Evolutionary conservation across 2,888 invertebrate species (phyloP), one percentile per base, ranked within the genome.

Genomic region (Sipha maydis): DNA sequence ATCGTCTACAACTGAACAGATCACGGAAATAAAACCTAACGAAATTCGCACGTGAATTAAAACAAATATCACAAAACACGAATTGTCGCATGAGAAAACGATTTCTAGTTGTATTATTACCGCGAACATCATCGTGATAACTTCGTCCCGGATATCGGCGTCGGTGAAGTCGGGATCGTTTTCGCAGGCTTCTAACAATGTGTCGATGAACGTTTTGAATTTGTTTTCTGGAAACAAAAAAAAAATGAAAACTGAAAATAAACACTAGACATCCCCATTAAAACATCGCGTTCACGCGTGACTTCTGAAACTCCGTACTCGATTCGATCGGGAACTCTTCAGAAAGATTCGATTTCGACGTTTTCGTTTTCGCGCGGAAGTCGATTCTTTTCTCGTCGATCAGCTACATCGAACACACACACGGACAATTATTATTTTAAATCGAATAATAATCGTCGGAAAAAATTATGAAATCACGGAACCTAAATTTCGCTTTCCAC

Each of bases 121-220:
- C 89, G 89, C 90, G n/a, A 90, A 89, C 89, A 90, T 89, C 90
- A 90, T 90, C 0, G 90, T 90, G 34, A 90, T 90, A 11, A 90
- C 89, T 90, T 90, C 90, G 34, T 90, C 90, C 71, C 89, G 80
- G 17, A 90, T 56, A 21, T 90, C 90, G 41, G 61, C 80, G 69
- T 90, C 89, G 8, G 89, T 89, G 71, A 90, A 90, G 28, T 86
- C 88, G 25, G 89, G 88, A 56, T 90, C 90, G 7, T 84, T 83
- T 31, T 90, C 90, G 0, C 83, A 83, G 17, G 90, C 78, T 25
- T 90, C 89, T 25, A 90, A 78, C 82, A 90, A 71, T 19, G 89
- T 90, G 75, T 90, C 90, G 25, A 90, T 67, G 61, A 90, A 90
- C 25, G 90, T 85, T 85, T 78, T 78, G n/a, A 79, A 78, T 79